Percentiles rank a stretch among this genome's conserved stretches.
These are phyloP conservation scores for Xestia ashworthii DNA, from an alignment of 2,888 invertebrate species.

Conservation along the genomic window DNA sequence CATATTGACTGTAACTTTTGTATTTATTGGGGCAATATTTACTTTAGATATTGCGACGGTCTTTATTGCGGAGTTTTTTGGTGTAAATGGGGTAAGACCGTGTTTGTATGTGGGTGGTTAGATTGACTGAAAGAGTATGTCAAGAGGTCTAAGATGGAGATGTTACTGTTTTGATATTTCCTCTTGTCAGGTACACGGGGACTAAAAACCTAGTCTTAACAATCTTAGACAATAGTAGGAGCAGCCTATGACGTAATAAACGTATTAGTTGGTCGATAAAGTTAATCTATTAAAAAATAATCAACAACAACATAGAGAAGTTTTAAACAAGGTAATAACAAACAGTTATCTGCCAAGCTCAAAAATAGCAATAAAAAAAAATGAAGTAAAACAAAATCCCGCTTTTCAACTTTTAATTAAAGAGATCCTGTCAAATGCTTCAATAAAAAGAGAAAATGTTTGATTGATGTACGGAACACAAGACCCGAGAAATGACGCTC, in stretches of 20 bases:
- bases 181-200: not conserved
- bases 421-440: not conserved
- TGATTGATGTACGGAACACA: slow-evolving; percentile 29
- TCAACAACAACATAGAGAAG: not conserved
- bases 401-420: slow-evolving; percentile 38
- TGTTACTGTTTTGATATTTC: not conserved
- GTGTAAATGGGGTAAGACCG: not conserved
- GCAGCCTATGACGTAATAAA: not conserved
- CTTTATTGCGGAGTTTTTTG: slow-evolving; percentile 34
- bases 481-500: not conserved
- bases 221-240: not conserved
- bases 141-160: too few species aligned
- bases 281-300: not conserved
- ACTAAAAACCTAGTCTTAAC: not conserved
- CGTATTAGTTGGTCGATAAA: not conserved
- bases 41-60: slow-evolving; percentile 39
- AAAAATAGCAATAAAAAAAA: slow-evolving; percentile 26
- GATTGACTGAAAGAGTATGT: not conserved
- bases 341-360: slow-evolving; percentile 11
- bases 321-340: slow-evolving; percentile 2
- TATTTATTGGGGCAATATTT: slow-evolving; percentile 40
- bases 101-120: not conserved
- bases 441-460: slow-evolving; percentile 11
- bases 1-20: slow-evolving; percentile 41
- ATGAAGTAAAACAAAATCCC: not conserved